Base-by-base conservation (phyloP, 2,888 invertebrate genomes). In the Syritta pipiens region DNA sequence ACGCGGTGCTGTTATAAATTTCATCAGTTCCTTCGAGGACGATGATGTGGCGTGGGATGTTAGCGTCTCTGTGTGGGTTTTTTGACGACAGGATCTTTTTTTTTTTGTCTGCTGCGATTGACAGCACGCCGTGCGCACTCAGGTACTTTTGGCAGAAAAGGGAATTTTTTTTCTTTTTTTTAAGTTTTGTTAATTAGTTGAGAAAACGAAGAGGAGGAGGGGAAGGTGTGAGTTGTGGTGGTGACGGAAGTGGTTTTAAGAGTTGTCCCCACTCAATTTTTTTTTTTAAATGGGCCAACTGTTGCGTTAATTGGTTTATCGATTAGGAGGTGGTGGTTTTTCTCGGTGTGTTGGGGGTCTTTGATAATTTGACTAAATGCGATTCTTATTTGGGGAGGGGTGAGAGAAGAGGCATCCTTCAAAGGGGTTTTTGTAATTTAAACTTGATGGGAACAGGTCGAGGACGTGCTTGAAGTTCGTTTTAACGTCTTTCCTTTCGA, bases 301-400 rank as follows among this genome's bases (percentile, higher is more conserved):
- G 71, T 65, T 77, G 71, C 59, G 71, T 71, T 69, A 63, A 59
- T 76, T 71, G 63, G 44, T 69, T 68, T 55, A 68, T 75, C 68
- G 75, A 75, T 75, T 48, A 26, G 20, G 49, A 37, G 40, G 7
- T 1, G 22, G 28, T 20, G 19, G 3, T n/a, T n/a, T n/a, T n/a
- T n/a, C n/a, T 37, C 37, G 37, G 17, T 37, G 7, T 4, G 12
- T 1, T 6, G 12, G 30, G 32, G n/a, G n/a, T n/a, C n/a, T n/a
- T n/a, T n/a, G n/a, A n/a, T n/a, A n/a, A n/a, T n/a, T n/a, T n/a
- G n/a, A n/a, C n/a, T n/a, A n/a, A n/a, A n/a, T n/a, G n/a, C n/a
- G n/a, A n/a, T n/a, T n/a, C n/a, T n/a, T n/a, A n/a, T n/a, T n/a
- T n/a, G n/a, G n/a, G n/a, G n/a, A n/a, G n/a, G n/a, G n/a, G n/a